Base-by-base conservation (phyloP, 2,113 vertebrate species). In the Antennarius striatus region DNA sequence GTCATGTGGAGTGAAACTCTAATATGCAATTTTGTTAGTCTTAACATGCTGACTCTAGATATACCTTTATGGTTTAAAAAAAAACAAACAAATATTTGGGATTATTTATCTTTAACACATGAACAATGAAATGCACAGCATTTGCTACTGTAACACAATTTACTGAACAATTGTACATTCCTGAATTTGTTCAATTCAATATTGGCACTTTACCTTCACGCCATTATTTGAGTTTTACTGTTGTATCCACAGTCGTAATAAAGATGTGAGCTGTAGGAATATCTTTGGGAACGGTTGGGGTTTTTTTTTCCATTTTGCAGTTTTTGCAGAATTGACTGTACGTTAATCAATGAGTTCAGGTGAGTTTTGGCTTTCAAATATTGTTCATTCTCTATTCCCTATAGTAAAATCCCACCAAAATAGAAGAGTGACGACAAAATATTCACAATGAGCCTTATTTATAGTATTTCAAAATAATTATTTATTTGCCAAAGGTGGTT, bases 161-260 rank as follows among this genome's bases (percentile, higher is more conserved):
- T 64, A 75, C 63, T 64, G 16, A 76, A 73, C 45, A 55, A 55
- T 32, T 75, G 71, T 75, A 86, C 84, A 86, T 84, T 83, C 75
- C 79, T 57, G 39, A 74, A 82, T 71, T 70, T 59, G 52, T 83
- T 45, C 65, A 67, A 74, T 73, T 83, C 56, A 48, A 16, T 77
- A 75, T 81, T 51, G 80, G 87, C 88, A 91, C 91, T 84, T 91
- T 90, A 90, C 67, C 58, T 55, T 80, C 51, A 71, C 56, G 60
- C 63, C 66, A 70, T 76, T 32, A 62, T 77, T 83, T 83, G 71
- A 86, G 60, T 75, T 72, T 68, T 82, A 66, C 71, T 82, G 75
- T 73, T 79, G 77, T 86, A 84, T 81, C 77, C 79, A 83, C 73
- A 82, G 84, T 51, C 29, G 73, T 61, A 92, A 91, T 92, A 91